A percentile compares a stretch with the other conserved stretches of the same genome.
Conservation (phyloP, 2,797 vertebrate genomes). For the Thamnophis elegans region DNA sequence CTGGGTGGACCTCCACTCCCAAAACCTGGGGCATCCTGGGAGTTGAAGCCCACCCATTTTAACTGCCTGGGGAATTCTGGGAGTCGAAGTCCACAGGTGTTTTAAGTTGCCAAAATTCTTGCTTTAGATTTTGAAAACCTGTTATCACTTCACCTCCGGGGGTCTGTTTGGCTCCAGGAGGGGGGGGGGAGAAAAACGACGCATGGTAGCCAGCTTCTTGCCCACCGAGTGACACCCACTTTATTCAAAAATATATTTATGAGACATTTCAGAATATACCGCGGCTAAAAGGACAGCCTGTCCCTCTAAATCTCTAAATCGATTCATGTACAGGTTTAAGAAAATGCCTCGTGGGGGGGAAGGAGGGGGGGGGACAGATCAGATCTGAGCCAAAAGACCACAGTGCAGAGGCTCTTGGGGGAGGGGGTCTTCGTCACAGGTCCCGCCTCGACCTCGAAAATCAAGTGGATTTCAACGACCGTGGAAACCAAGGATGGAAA, state of each 20-base stretch:
- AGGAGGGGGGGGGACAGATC: constrained; percentile 39
- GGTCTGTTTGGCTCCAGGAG: not conserved
- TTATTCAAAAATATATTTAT: constrained; percentile 85
- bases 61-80: not conserved
- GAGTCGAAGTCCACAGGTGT: not conserved
- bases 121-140: no score
- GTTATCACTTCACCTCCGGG: not conserved
- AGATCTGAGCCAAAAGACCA: constrained; percentile 54
- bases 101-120: not conserved
- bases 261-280: constrained; percentile 81
- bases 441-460: not conserved
- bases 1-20: no score
- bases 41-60: no score
- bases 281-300: constrained; percentile 71
- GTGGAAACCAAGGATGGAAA: constrained; percentile 63
- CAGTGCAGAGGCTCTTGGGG: constrained; percentile 34
- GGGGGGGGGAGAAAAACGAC: fast-evolving
- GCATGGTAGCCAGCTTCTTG: constrained; percentile 29
- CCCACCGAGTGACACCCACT: constrained; percentile 74
- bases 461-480: constrained; percentile 64
- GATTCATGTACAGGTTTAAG: constrained; percentile 73
- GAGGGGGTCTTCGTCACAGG: constrained; percentile 36
- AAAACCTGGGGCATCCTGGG: no score
- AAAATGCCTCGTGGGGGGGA: constrained; percentile 47
- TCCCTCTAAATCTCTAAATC: constrained; percentile 77